Conservation (phyloP, 2,113 vertebrate species). For the Malaclemys terrapin region DNA sequence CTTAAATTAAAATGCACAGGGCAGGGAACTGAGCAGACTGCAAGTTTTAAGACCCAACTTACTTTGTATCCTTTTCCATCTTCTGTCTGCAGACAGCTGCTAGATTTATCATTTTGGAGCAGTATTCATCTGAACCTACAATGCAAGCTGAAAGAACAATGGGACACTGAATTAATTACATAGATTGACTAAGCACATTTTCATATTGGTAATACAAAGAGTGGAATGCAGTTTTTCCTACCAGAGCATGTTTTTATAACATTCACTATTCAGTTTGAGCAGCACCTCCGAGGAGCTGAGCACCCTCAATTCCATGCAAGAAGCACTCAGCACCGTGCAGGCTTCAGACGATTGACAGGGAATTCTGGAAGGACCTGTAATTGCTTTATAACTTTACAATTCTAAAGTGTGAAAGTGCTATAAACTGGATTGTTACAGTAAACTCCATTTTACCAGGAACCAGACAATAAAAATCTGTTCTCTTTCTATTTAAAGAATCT, state of each 20-base stretch:
- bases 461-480: conserved; percentile 28
- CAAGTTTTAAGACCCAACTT: conserved; percentile 64
- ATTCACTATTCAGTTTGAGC: conserved; percentile 6
- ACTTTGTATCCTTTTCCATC: conserved; percentile 82
- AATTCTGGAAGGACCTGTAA: conserved; percentile 44
- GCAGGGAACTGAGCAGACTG: background rate
- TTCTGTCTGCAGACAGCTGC: conserved; percentile 81
- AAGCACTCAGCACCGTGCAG: background rate
- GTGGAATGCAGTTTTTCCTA: conserved; percentile 4
- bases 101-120: conserved; percentile 80
- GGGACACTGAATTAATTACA: conserved; percentile 4
- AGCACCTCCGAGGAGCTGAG: background rate
- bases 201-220: conserved; percentile 26
- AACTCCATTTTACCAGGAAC: conserved; percentile 28
- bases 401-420: conserved; percentile 19
- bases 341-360: background rate
- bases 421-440: conserved; percentile 26
- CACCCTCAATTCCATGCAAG: background rate
- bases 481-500: conserved; percentile 5
- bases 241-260: conserved; percentile 32
- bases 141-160: conserved; percentile 51
- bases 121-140: conserved; percentile 80
- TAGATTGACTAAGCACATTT: conserved; percentile 32
- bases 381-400: conserved; percentile 19
- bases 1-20: background rate